Base-by-base conservation (phyloP, 1,140 invertebrate genomes). In the Lanistes nyassanus region DNA sequence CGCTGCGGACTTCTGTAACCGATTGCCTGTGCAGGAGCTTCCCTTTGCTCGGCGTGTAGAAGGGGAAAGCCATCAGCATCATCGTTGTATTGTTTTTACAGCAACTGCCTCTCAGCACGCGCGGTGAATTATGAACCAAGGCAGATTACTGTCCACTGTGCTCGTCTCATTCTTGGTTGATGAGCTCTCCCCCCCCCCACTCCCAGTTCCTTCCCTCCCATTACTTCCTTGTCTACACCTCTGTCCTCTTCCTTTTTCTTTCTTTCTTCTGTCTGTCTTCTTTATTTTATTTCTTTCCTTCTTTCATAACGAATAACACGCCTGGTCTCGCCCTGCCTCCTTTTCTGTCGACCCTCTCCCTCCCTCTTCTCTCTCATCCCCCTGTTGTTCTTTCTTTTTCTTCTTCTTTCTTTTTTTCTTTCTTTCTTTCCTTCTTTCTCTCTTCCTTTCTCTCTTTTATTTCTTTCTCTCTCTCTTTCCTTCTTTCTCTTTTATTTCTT, bases 321-420 rank as follows among this genome's bases (percentile, higher is more conserved):
- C 58, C 31, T 31, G n/a, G n/a, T 60, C 58, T 60, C 58, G n/a
- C 58, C 31, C 58, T 60, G n/a, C 31, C 58, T 60, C 58, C 31
- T 31, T 60, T 31, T 60, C 58, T 60, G n/a, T 60, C 58, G n/a
- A 23, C 31, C 58, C 37, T 36, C 37, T 11, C 37, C 60, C 37
- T 9, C 37, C 60, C 37, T 4, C 37, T 36, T 31, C n/a, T 64
- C 60, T 64, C 0, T 64, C 5, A 36, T n/a, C 23, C 6, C 31
- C 7, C 31, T 6, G n/a, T 6, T 60, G n/a, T 60, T 6, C 31
- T 31, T 9, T 23, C 23, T 4, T 64, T 19, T 64, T 4, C 37
- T 19, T 64, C 6, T 64, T 36, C 37, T 16, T 64, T 36, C 37
- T 4, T 64, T 36, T 29, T 1, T 64, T 36, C 37, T 0, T 64